Percentiles rank a stretch among this genome's conserved stretches.
Conservation (phyloP, 2,888 invertebrate species). For the Polyommatus iphigenia region DNA sequence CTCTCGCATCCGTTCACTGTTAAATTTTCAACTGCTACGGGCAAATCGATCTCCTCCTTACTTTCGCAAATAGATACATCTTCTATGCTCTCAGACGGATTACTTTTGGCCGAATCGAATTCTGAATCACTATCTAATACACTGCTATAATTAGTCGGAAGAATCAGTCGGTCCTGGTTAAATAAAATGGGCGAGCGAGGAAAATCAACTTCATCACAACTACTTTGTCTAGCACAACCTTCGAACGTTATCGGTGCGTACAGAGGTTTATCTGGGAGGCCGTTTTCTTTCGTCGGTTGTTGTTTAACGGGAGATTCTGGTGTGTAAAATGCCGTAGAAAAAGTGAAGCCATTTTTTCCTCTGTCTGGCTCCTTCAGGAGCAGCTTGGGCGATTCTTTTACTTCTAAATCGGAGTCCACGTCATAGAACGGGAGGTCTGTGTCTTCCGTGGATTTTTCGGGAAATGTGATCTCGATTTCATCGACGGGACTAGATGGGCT, state of each 20-base stretch:
- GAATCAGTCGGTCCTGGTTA: conserved; percentile 51
- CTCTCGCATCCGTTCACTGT: conserved; percentile 60
- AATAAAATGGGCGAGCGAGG: conserved; percentile 46
- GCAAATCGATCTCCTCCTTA: conserved; percentile 50
- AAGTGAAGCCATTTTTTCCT: conserved; percentile 71
- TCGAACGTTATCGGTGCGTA: conserved; percentile 75
- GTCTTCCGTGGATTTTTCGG: conserved; percentile 75
- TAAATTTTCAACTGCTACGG: conserved; percentile 56
- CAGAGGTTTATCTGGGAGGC: conserved; percentile 64
- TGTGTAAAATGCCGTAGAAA: conserved; percentile 66
- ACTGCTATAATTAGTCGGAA: conserved; percentile 50
- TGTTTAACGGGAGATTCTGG: conserved; percentile 66
- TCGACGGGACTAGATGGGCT: conserved; percentile 87
- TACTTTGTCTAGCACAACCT: conserved; percentile 69
- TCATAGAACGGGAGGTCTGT: conserved; percentile 79
- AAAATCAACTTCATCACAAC: conserved; percentile 66
- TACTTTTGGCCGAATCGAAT: conserved; percentile 74
- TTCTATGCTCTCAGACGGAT: conserved; percentile 63
- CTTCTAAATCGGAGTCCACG: conserved; percentile 70
- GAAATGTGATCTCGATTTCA: conserved; percentile 74
- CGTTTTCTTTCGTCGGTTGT: conserved; percentile 72
- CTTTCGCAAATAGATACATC: conserved; percentile 55
- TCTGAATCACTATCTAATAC: conserved; percentile 71
- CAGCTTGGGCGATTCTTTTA: conserved; percentile 56
- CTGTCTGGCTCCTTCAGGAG: conserved; percentile 73